Evolutionary conservation across 2,888 invertebrate genomes (phyloP).

Genomic region (Oasisia sp.): DNA sequence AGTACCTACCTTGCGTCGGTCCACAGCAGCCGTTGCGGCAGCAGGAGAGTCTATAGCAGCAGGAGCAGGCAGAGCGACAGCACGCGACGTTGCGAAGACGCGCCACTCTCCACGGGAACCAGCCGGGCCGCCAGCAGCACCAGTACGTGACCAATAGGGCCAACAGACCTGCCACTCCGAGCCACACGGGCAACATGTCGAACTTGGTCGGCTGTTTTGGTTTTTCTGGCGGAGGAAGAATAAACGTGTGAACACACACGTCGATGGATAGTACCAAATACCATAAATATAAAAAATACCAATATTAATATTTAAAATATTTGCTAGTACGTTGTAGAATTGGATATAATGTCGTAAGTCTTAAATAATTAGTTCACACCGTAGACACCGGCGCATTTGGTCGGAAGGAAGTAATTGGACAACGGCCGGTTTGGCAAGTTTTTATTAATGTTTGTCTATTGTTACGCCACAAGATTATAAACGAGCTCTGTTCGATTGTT

Average conservation of each 20-base stretch:
- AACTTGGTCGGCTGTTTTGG: background rate
- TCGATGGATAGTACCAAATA: background rate
- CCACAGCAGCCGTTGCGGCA: conserved; percentile 32
- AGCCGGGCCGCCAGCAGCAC: conserved; percentile 55
- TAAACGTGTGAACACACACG: background rate
- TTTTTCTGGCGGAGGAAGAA: background rate
- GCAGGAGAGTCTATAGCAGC: conserved; percentile 27
- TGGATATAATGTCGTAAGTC: background rate
- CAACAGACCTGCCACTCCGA: conserved; percentile 36
- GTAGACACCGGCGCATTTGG: too few species aligned
- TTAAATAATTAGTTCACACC: background rate
- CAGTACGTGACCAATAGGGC: conserved; percentile 43
- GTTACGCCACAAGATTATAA: too few species aligned
- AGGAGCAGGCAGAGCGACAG: conserved; percentile 29
- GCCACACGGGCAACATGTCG: conserved; percentile 39
- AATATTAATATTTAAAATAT: too few species aligned
- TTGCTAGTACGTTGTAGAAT: background rate
- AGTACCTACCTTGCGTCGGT: conserved; percentile 14
- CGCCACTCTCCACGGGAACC: conserved; percentile 48
- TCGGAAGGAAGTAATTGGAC: too few species aligned
- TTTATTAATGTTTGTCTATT: too few species aligned
- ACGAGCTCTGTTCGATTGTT: too few species aligned
- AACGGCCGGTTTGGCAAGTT: too few species aligned
- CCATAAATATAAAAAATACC: too few species aligned
- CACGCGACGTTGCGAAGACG: conserved; percentile 50